Conservation (phyloP, 2,888 invertebrate genomes). For the Drosophila multiciliata region DNA sequence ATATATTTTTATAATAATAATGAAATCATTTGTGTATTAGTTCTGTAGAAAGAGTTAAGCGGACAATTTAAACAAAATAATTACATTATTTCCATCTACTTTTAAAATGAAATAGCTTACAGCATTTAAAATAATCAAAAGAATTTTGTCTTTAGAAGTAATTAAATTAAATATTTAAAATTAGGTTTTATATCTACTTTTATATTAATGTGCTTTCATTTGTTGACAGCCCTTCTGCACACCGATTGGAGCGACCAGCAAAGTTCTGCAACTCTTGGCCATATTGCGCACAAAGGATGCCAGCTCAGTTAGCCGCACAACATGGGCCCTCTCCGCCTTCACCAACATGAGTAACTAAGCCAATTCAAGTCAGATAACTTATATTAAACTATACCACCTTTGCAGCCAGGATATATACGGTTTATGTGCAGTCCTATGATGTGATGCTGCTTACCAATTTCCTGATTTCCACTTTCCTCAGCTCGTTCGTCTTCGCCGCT, state of each 20-base stretch:
- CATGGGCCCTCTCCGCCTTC: constrained; percentile 92
- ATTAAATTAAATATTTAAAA: not conserved
- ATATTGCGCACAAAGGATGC: constrained; percentile 90
- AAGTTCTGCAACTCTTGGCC: constrained; percentile 91
- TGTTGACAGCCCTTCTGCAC: constrained; percentile 83
- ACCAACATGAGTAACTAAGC: constrained; percentile 91
- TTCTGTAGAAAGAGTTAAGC: not conserved
- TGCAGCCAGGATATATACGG: constrained; percentile 92
- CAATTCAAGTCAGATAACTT: not conserved
- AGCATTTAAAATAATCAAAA: not conserved
- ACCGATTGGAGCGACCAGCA: constrained; percentile 93
- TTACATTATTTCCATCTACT: not conserved
- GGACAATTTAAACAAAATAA: not conserved
- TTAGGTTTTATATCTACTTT: not conserved
- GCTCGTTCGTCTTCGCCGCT: constrained; percentile 89
- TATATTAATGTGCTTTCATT: not conserved
- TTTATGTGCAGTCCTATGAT: constrained; percentile 92
- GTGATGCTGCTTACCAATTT: constrained; percentile 90
- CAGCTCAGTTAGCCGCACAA: constrained; percentile 90
- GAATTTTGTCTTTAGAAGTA: not conserved
- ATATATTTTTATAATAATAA: not conserved
- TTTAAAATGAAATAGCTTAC: not conserved
- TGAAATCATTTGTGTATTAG: not conserved
- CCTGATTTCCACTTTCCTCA: constrained; percentile 89
- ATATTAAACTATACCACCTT: constrained; percentile 75